Evolutionary conservation across 2,888 invertebrate genomes (phyloP), one percentile per base, ranked within the genome.

Genomic region (Nasonia oneida): DNA sequence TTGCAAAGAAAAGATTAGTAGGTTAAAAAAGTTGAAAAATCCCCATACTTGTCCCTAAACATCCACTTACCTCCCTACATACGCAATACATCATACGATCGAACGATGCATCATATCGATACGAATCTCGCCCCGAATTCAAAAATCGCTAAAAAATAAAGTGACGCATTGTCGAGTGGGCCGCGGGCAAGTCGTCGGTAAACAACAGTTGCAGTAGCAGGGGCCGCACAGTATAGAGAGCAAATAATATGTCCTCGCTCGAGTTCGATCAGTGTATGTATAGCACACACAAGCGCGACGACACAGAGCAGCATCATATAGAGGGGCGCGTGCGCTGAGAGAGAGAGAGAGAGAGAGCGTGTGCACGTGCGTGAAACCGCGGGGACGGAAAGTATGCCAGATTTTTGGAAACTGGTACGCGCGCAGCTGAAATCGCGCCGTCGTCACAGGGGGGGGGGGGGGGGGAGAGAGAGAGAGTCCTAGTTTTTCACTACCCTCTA

Each of bases 321-420:
- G 1, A 47, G 79, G 74, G 75, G 42, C 80, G 80, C 80, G 80
- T 80, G 80, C 50, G 39, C 29, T 53, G 33, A 29, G 37, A 37
- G 3, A 37, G 37, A 37, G 37, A 37, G 64, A 23, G 23, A 23
- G 64, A 76, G 61, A 80, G 64, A 50, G 70, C 18, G 37, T 61
- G 42, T 50, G 70, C 80, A 80, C 76, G 78, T 79, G 70, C 74
- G 64, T 37, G 53, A 18, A 50, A 33, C 12, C 50, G 39, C n/a
- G 47, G 12, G 50, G 42, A 70, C 71, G 37, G 15, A 67, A 67
- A 67, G 67, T 75, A 67, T 81, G 74, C 81, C 85, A 78, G 81
- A 81, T 85, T 85, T 85, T 82, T 78, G 85, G 85, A 85, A 85
- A 85, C 74, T 85, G 79, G 86, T 86, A 83, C 85, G 81, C 39